Evolutionary conservation across 2,888 invertebrate genomes (phyloP).

Genomic region (Allacma fusca): DNA sequence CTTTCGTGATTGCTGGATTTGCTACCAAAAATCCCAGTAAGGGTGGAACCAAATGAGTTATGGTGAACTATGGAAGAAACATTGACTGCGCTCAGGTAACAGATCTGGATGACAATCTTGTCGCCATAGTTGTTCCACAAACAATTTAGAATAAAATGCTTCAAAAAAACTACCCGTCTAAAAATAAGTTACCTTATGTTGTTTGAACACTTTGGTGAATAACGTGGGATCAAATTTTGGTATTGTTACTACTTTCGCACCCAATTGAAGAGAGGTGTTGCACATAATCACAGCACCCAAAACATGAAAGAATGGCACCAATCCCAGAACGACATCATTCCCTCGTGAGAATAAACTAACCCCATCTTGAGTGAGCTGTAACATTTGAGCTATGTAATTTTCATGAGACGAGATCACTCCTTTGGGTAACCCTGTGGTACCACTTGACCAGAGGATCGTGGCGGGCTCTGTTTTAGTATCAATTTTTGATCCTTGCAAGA

Average conservation of each 20-base stretch:
- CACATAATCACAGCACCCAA: conserved; percentile 78
- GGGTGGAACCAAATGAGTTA: too few species aligned
- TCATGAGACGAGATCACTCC: conserved; percentile 72
- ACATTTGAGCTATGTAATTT: conserved; percentile 34
- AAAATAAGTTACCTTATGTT: conserved; percentile 67
- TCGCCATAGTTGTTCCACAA: too few species aligned
- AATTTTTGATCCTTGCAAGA: conserved; percentile 46
- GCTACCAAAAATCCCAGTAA: too few species aligned
- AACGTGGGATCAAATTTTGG: conserved; percentile 77
- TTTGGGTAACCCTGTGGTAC: conserved; percentile 74
- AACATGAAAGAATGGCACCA: conserved; percentile 65
- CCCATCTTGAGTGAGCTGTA: not conserved
- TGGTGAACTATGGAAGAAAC: too few species aligned
- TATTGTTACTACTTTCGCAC: conserved; percentile 70
- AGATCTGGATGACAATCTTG: too few species aligned
- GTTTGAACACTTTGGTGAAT: conserved; percentile 73
- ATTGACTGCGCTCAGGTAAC: too few species aligned
- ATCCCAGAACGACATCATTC: conserved; percentile 48
- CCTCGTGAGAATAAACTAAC: not conserved
- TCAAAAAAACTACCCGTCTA: too few species aligned
- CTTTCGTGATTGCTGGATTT: conserved; percentile 73
- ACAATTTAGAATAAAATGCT: too few species aligned
- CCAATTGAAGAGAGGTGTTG: conserved; percentile 70
- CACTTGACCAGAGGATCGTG: conserved; percentile 49
- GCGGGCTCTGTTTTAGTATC: conserved; percentile 49